Base-by-base conservation (phyloP, 2,113 vertebrate species). In the Panthera uncia region DNA sequence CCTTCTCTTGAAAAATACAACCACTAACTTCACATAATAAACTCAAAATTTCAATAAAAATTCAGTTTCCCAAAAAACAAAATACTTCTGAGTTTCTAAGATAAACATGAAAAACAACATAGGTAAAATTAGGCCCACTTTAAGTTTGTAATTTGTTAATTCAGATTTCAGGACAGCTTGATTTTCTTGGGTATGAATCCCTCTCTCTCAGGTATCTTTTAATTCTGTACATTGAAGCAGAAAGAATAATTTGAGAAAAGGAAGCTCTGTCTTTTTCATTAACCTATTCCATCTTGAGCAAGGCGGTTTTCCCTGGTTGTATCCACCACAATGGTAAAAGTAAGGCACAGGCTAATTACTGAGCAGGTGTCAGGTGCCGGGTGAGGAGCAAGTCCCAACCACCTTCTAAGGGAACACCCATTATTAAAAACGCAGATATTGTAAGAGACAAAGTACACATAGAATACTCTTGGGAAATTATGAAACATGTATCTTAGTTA, bases 1-100 rank as follows among this genome's bases (percentile, higher is more conserved):
- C 21, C 36, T 82, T 63, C 27, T 78, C 66, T 5, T 66, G 52
- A 83, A 79, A 97, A 69, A 65, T 68, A 33, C 18, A 86, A 33
- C 36, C 12, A 65, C 41, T 31, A 55, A 31, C 36, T 65, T 89
- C 76, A 93, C 21, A 95, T 55, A 91, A 94, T 25, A 95, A 95
- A 94, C 3, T 81, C 7, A 52, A 33, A 33, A 69, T 95, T 82
- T 89, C 65, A 92, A 63, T 65, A 68, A 87, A 84, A 96, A 85
- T 84, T 78, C 52, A 63, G 2, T 88, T 95, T 86, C 63, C 15
- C 14, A 68, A 61, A 45, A 57, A 65, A 50, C 45, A 78, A 48
- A 86, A 92, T 50, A 41, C 1, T 52, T 83, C 33, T 13, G 57
- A 61, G 84, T 82, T 71, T 91, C 55, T 89, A 36, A 71, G 36